These are phyloP conservation scores for Circus cinereus DNA, from an alignment of 2,797 vertebrate species.

Conservation along the genomic window DNA sequence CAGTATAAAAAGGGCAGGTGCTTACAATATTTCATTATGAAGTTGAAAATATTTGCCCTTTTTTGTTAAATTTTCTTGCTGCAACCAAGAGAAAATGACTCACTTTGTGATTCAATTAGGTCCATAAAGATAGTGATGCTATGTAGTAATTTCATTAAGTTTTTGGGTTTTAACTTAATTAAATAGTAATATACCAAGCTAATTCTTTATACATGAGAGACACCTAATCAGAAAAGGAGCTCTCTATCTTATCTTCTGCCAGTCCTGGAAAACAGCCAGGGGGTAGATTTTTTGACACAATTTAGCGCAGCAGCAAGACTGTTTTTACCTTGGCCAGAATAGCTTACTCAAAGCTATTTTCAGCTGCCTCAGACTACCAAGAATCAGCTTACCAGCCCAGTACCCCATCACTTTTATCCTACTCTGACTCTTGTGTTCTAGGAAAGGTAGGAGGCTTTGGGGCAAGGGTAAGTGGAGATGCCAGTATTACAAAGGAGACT, in stretches of 20 bases:
- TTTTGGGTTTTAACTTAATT: neutral
- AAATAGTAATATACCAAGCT: neutral
- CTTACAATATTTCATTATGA: neutral
- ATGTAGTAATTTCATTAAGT: neutral
- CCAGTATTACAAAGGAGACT: neutral
- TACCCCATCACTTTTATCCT: neutral
- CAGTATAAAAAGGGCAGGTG: neutral
- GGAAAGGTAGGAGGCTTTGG: neutral
- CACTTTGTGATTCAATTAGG: neutral
- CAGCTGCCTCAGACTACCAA: neutral
- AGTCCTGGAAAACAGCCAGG: neutral
- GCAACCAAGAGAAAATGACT: neutral
- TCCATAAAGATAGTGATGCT: neutral
- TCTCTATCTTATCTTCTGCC: neutral
- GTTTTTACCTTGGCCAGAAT: neutral
- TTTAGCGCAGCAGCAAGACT: neutral
- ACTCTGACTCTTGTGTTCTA: neutral
- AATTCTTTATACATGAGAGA: neutral
- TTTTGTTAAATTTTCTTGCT: neutral
- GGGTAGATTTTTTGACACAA: neutral
- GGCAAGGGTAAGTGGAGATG: too few relatives aligned
- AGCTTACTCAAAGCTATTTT: neutral
- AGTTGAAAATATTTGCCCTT: neutral
- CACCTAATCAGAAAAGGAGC: neutral
- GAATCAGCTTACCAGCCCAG: neutral